phyloP scores from a whole-genome alignment of 2,113 vertebrate genomes.

The Cynopterus brachyotis region DNA sequence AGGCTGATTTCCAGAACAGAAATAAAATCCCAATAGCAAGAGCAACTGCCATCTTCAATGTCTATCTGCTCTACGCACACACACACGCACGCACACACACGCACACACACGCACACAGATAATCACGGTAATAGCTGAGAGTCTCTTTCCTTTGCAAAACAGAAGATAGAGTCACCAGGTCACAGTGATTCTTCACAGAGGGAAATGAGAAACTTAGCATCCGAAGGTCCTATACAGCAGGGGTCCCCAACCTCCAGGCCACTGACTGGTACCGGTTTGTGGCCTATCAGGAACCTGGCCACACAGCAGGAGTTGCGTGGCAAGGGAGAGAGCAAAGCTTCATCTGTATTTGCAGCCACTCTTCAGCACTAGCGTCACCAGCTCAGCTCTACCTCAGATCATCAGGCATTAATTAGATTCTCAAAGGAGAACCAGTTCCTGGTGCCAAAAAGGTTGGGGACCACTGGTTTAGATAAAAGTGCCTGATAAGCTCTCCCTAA shows the following conservation, averaged over 20 bases:
- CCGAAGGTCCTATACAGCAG: not conserved
- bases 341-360: too few species aligned
- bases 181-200: not conserved
- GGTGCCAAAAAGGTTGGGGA: too few species aligned
- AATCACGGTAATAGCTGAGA: not conserved
- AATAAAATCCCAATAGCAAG: conserved; percentile 34
- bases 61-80: not conserved
- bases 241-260: too few species aligned
- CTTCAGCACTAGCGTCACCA: too few species aligned
- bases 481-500: not conserved
- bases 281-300: too few species aligned
- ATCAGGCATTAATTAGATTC: too few species aligned
- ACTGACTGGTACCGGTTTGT: too few species aligned
- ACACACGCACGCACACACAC: not conserved
- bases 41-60: not conserved
- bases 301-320: too few species aligned
- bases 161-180: not conserved
- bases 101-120: not conserved
- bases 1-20: conserved; percentile 50
- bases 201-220: not conserved
- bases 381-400: too few species aligned
- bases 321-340: too few species aligned
- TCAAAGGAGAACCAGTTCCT: too few species aligned
- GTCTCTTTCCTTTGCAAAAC: not conserved
- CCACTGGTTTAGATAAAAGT: not conserved